Base-by-base conservation (phyloP, 2,113 vertebrate genomes). In the Periophthalmodon schlosseri region DNA sequence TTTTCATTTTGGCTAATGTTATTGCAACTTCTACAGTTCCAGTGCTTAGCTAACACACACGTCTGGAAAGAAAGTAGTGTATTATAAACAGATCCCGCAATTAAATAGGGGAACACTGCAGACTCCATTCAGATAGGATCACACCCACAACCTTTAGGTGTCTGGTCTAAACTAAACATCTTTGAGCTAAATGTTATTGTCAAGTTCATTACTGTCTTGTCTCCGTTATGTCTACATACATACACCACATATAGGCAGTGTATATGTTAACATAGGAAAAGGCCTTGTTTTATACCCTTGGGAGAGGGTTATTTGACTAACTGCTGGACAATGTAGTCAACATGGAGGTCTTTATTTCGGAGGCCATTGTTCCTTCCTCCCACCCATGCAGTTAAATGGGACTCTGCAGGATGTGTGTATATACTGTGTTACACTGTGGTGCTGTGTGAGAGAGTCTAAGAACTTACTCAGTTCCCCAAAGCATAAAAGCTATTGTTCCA, bases 241-340 rank as follows among this genome's bases (percentile, higher is more conserved):
- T 7, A 66, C 58, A 23, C 1, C 23, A n/a, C 52, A 57, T 24
- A 60, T 39, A 74, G 56, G 71, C 78, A 21, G 58, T 57, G 39
- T 61, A 44, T 49, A 50, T 36, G 46, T 52, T 28, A 50, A 67
- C 63, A 65, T 57, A 54, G 57, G 33, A 33, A 77, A 68, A 65
- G 66, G 24, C 69, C 56, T 71, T 76, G 73, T 73, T 12, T 69
- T 13, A 15, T 77, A 58, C 76, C 81, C 76, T 0, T 54, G 70
- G 75, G 74, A 47, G 57, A 73, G 2, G 72, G 79, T 88, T 88
- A 76, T 86, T 86, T 88, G 78, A 86, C 50, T 78, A 78, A 46
- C 64, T 44, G 57, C 66, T 44, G 81, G 71, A 89, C 85, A 87
- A 85, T 87, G 76, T 21, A 69, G 44, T 73, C 60, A 72, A 82